phyloP scores from a whole-genome alignment of 2,797 vertebrate species.

The Melanotaenia trifasciata region DNA sequence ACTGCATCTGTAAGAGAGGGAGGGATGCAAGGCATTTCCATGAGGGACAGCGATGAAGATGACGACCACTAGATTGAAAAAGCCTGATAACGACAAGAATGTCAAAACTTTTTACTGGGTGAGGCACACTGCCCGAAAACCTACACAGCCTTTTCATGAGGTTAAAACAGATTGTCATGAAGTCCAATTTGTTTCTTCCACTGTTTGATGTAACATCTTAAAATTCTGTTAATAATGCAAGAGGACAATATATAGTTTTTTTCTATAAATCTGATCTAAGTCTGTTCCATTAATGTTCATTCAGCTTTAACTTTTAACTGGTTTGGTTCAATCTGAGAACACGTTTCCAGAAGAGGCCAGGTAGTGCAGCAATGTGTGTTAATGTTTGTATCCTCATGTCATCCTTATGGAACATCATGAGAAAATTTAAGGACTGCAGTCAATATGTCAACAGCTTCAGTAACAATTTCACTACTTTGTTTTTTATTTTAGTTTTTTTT shows the following conservation, averaged over 20 bases:
- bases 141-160: conserved; percentile 38
- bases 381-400: no score
- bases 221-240: conserved; percentile 28
- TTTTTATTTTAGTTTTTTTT: no score
- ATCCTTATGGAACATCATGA: neutral
- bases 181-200: conserved; percentile 11
- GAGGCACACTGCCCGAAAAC: conserved; percentile 35
- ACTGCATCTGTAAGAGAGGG: conserved; percentile 95
- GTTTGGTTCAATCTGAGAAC: neutral
- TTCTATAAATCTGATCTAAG: conserved; percentile 4
- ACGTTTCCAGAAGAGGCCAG: neutral
- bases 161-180: conserved; percentile 27
- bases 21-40: conserved; percentile 96
- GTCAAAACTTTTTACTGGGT: conserved; percentile 25
- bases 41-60: conserved; percentile 98
- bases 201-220: conserved; percentile 34
- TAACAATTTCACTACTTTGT: neutral
- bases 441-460: neutral
- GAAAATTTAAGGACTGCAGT: neutral
- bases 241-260: conserved; percentile 1
- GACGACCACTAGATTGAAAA: conserved; percentile 84
- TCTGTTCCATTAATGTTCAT: neutral
- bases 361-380: neutral
- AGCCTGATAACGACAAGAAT: conserved; percentile 12
- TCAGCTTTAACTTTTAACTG: neutral